Evolutionary conservation across 2,113 vertebrate species (phyloP).

Genomic region (Laterallus jamaicensis): DNA sequence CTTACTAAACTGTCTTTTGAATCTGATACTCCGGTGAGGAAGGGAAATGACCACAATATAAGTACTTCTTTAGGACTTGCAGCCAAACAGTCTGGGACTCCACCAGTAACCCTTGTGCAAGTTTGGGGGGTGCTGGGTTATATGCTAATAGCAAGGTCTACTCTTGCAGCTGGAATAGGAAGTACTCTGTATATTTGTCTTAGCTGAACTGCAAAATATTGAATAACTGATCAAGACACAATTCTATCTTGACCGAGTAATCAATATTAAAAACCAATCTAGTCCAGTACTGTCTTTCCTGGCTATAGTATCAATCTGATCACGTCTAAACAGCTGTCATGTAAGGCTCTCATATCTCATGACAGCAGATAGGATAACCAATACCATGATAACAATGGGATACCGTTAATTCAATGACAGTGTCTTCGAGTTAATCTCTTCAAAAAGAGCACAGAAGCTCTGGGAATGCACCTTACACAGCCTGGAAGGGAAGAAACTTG

Average conservation of each 20-base stretch:
- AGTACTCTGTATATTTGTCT: conserved; percentile 17
- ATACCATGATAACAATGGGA: conserved; percentile 30
- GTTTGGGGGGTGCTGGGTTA: background rate
- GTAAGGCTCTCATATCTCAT: conserved; percentile 25
- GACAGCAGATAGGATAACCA: conserved; percentile 41
- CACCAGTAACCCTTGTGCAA: background rate
- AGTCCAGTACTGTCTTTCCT: background rate
- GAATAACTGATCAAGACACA: conserved; percentile 42
- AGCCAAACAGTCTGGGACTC: background rate
- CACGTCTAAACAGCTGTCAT: conserved; percentile 23
- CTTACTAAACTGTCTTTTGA: background rate
- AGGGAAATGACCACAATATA: background rate
- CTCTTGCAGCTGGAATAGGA: background rate
- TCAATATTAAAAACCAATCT: conserved; percentile 20
- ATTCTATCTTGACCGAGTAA: conserved; percentile 41
- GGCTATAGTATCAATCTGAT: conserved; percentile 1
- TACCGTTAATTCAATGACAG: conserved; percentile 14
- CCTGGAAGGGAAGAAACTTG: background rate
- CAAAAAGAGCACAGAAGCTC: background rate
- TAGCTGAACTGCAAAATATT: conserved; percentile 30
- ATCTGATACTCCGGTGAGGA: background rate
- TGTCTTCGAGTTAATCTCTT: background rate
- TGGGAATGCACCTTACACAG: background rate
- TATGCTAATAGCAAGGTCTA: background rate
- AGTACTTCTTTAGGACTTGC: background rate